Evolutionary conservation across 2,797 vertebrate genomes (phyloP).

Genomic region (Coregonus ussuriensis): DNA sequence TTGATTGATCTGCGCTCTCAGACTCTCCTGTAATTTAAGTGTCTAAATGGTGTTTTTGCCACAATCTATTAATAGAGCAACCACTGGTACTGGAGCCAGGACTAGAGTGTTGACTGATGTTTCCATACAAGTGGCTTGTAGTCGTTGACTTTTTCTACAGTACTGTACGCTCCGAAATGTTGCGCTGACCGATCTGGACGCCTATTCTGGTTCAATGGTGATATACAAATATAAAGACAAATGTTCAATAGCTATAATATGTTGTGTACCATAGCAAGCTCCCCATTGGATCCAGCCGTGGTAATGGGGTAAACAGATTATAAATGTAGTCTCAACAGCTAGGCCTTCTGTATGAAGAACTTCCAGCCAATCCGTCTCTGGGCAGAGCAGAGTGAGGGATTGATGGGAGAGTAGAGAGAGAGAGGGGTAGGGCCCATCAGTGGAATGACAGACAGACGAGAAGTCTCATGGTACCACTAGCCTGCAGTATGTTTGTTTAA

Average conservation of each 20-base stretch:
- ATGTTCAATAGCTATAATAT: background rate
- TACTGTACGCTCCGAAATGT: background rate
- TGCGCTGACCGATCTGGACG: background rate
- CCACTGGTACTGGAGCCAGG: slow-evolving; percentile 24
- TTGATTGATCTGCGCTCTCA: slow-evolving; percentile 43
- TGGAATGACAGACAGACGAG: slow-evolving; percentile 2
- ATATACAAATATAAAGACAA: background rate
- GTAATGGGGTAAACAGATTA: background rate
- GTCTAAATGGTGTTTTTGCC: slow-evolving; percentile 23
- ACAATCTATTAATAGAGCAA: slow-evolving; percentile 42
- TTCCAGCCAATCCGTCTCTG: background rate
- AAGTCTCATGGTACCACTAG: background rate
- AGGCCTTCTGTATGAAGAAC: background rate
- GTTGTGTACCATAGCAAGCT: background rate
- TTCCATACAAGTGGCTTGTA: background rate
- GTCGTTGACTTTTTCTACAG: background rate
- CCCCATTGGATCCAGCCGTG: background rate
- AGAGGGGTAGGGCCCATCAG: background rate
- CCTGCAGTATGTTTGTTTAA: background rate
- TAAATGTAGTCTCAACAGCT: background rate
- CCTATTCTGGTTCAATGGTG: background rate
- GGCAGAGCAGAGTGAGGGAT: background rate
- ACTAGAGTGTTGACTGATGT: slow-evolving; percentile 58
- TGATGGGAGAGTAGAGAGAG: background rate
- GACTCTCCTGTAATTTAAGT: background rate